A percentile compares a stretch with the other conserved stretches of the same genome.
Conservation (phyloP, 2,113 vertebrate genomes). For the Hystrix brachyura region DNA sequence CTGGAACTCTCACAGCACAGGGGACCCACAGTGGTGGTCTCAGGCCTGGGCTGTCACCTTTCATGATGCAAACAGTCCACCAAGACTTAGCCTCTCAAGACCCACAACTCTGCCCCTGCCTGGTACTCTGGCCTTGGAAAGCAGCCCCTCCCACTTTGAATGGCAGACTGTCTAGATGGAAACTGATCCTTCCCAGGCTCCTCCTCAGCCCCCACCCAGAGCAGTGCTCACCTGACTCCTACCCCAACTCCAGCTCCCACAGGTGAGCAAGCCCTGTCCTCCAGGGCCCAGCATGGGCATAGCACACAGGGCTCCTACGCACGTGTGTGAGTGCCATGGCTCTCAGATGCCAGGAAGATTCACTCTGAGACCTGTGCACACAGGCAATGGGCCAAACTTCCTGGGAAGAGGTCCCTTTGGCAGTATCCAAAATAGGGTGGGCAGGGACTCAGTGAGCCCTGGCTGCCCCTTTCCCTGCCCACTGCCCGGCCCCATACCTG, state of each 20-base stretch:
- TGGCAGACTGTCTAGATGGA: neutral
- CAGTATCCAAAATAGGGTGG: neutral
- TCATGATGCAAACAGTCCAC: neutral
- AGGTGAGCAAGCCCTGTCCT: neutral
- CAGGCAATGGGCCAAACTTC: neutral
- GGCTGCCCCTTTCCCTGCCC: neutral
- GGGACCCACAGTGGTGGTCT: neutral
- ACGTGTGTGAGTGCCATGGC: neutral
- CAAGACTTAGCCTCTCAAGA: neutral
- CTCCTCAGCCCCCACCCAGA: constrained; percentile 16
- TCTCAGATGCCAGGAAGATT: neutral
- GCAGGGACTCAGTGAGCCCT: neutral
- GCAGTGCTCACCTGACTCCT: neutral
- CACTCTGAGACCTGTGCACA: neutral
- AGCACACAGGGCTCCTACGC: neutral
- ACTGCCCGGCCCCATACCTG: constrained; percentile 84
- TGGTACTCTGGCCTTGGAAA: neutral
- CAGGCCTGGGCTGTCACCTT: neutral
- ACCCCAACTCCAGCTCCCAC: neutral
- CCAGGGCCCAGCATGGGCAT: neutral
- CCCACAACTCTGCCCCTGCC: neutral
- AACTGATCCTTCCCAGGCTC: constrained; percentile 32
- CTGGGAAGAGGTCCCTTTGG: neutral
- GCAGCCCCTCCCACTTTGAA: neutral
- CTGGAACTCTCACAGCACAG: neutral